Base-by-base conservation (phyloP, 2,888 invertebrate genomes). In the Polydrusus tereticollis region DNA sequence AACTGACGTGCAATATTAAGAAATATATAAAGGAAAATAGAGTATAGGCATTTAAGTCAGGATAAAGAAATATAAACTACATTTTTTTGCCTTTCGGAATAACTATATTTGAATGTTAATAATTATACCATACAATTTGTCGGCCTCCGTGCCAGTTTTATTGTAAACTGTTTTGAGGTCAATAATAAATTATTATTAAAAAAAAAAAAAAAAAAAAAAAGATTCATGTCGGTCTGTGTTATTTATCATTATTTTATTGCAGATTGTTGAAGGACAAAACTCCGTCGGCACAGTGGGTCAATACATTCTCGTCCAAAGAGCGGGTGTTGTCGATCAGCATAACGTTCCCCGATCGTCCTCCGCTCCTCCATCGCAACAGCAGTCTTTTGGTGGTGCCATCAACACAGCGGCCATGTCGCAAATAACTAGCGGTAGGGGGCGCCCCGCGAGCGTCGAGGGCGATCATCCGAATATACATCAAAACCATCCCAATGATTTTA, bases 261-360 rank as follows among this genome's bases (percentile, higher is more conserved):
- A 90, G 90, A 87, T 90, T 74, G 89, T 89, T 78, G 91, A 91
- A 78, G 89, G 88, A 79, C 87, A 89, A 76, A 89, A 88, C 80
- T 87, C 89, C 64, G 84, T 89, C 29, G 89, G 89, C 73, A 89
- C 89, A 72, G 88, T 93, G 70, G 93, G 93, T 43, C 94, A 94
- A 81, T 95, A 94, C 85, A 93, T 95, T 73, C 87, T 94, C 21
- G 93, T 95, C 33, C 94, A 94, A 83, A 89, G 94, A 71, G 91
- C 87, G 5, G 86, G 89, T 72, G 87, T 88, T 8, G 88, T 89
- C 65, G 82, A 82, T 52, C 82, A 80, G 68, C 79, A 80, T 69
- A 90, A 90, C 64, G 91, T 93, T 6, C 94, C 95, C 0, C 88
- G 95, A 63, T 94, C 95, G 0, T 94, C 94, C 0, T 95, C 94